Evolutionary conservation across 2,888 invertebrate species (phyloP).

Genomic region (Pseudococcus viburni): DNA sequence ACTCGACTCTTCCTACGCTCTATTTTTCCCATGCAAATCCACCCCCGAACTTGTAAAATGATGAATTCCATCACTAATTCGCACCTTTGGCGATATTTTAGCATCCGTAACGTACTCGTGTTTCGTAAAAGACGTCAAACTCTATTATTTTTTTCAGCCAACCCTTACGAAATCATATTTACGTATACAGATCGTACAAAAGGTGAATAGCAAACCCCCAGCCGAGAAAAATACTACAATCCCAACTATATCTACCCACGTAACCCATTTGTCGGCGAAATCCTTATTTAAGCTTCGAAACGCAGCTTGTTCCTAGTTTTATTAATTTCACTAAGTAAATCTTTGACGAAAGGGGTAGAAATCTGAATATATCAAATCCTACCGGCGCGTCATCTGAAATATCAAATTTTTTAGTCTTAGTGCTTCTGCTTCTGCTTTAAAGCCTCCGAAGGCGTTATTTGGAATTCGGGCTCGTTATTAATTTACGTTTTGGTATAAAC

Average conservation of each 20-base stretch:
- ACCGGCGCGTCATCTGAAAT: neutral
- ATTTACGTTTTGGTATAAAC: neutral
- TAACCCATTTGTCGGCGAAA: conserved; percentile 7
- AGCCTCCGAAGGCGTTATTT: neutral
- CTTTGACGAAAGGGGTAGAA: conserved; percentile 3
- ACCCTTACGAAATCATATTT: neutral
- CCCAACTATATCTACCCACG: neutral
- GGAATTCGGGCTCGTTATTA: neutral
- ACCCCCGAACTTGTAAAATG: neutral
- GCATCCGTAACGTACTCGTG: neutral
- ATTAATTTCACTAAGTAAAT: conserved; percentile 14
- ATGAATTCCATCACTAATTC: neutral
- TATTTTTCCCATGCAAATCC: neutral
- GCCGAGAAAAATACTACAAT: neutral
- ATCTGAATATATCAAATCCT: neutral
- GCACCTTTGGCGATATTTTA: neutral
- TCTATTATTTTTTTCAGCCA: neutral
- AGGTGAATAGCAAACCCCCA: neutral
- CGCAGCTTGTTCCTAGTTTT: neutral
- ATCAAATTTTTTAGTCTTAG: neutral
- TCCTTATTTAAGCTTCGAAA: conserved; percentile 7
- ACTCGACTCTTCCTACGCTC: neutral
- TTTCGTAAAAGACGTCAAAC: neutral
- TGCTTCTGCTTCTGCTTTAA: neutral
- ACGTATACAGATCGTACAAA: neutral